Conservation (phyloP, 2,888 invertebrate species). For the Ormyrus pomaceus region DNA sequence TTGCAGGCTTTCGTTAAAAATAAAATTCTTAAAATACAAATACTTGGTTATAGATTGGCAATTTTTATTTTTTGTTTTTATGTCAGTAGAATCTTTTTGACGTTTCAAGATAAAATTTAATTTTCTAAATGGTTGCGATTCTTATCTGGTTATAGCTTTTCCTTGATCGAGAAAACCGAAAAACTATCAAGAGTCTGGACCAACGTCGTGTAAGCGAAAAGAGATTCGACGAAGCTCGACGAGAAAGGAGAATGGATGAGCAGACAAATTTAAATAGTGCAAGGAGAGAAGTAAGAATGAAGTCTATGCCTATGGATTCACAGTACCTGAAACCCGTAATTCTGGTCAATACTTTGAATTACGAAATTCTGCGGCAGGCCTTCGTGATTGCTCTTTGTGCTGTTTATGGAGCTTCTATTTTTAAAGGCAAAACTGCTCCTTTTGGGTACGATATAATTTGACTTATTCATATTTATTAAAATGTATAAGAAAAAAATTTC, state of each 20-base stretch:
- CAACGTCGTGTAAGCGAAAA: slow-evolving; percentile 15
- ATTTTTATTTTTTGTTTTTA: no score
- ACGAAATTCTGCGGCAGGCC: slow-evolving; percentile 64
- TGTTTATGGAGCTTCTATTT: slow-evolving; percentile 66
- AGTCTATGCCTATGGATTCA: slow-evolving; percentile 7
- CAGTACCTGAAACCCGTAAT: slow-evolving; percentile 51
- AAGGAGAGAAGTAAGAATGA: slow-evolving; percentile 19
- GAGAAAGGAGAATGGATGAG: background rate
- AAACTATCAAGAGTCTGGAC: background rate
- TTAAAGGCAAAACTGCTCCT: slow-evolving; percentile 62
- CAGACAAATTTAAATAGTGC: slow-evolving; percentile 2
- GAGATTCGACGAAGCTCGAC: background rate
- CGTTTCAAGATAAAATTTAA: no score
- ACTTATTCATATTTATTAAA: no score
- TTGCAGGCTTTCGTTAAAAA: no score
- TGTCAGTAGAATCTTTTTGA: no score
- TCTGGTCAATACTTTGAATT: slow-evolving; percentile 42
- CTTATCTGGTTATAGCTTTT: no score
- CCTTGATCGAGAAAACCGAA: no score
- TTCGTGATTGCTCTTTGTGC: slow-evolving; percentile 65
- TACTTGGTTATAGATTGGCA: no score
- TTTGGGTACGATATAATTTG: slow-evolving; percentile 62
- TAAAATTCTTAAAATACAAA: no score
- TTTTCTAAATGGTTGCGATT: no score
- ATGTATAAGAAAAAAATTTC: no score